Base-by-base conservation (phyloP, 2,797 vertebrate genomes). In the Peromyscus nudipes region DNA sequence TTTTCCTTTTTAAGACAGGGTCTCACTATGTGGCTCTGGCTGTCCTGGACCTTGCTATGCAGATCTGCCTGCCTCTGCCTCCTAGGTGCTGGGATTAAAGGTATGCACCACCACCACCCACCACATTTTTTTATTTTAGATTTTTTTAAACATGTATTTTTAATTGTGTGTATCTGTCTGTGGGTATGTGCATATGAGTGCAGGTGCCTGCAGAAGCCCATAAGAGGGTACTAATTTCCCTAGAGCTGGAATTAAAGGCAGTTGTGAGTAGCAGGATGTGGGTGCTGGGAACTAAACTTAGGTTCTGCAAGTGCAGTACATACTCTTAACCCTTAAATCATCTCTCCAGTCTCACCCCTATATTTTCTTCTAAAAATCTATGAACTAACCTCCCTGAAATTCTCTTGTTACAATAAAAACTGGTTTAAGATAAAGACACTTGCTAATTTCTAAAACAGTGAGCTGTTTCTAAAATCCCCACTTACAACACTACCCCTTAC, bases 341-440 rank as follows among this genome's bases (percentile, higher is more conserved):
- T 19, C 34, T 71, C 46, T 71, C 34, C 84, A 71, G 65, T 11
- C 75, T 10, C 46, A 87, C 13, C 4, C 19, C 49, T 37, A 73
- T 37, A 29, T 94, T 89, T 95, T 92, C 86, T 95, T 88, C 57
- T 73, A 75, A 94, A 96, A 92, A 83, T 2, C 6, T 62, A 82
- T 25, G 4, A 95, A 91, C 43, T 91, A 64, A 79, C 73, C 82
- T 89, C 40, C 64, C 11, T 71, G 21, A 89, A 94, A 92, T 81
- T 87, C 23, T 92, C 21, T 91, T 43, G 71, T 6, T 82, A 23
- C 34, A 91, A 76, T 31, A 87, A 91, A 97, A 97, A 84, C n/a
- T 55, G 31, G 49, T 23, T 46, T 77, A 71, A 89, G 76, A 92
- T 76, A 64, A 95, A 83, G 49, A 82, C 43, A 83, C 11, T 29